A percentile compares a stretch with the other conserved stretches of the same genome.
Conservation (phyloP, 1,140 invertebrate species). For the Euborellia annulipes region DNA sequence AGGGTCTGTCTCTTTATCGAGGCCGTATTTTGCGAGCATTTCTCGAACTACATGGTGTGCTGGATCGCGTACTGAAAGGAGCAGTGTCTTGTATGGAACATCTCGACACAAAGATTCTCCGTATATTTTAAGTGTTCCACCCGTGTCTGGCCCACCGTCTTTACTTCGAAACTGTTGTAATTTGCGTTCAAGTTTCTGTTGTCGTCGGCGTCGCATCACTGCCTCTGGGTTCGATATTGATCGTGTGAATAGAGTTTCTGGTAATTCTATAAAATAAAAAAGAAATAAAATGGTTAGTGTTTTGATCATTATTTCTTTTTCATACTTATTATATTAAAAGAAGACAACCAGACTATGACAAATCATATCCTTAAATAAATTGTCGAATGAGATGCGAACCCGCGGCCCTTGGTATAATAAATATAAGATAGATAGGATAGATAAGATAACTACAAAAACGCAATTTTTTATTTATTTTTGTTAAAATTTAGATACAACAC, state of each 20-base stretch:
- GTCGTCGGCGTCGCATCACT: slow-evolving; percentile 90
- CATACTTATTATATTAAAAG: too few species aligned
- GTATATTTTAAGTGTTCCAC: slow-evolving; percentile 96
- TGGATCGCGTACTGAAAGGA: slow-evolving; percentile 84
- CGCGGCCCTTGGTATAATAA: too few species aligned
- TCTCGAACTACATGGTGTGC: slow-evolving; percentile 85
- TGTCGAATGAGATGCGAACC: too few species aligned
- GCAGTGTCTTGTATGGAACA: slow-evolving; percentile 94
- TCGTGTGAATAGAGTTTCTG: slow-evolving; percentile 93
- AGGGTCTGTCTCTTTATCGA: slow-evolving; percentile 72
- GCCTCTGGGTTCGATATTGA: slow-evolving; percentile 99
- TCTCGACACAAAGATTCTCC: slow-evolving; percentile 91
- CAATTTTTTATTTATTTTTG: too few species aligned
- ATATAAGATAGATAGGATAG: too few species aligned
- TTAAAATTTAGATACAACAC: too few species aligned
- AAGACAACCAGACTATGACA: too few species aligned
- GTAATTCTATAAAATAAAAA: too few species aligned
- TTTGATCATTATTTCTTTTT: too few species aligned
- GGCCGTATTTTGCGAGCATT: slow-evolving; percentile 93
- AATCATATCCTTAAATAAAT: too few species aligned
- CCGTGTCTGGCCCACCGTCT: slow-evolving; percentile 43
- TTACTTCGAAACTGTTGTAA: slow-evolving; percentile 89
- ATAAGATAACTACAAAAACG: too few species aligned
- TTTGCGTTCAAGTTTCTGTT: slow-evolving; percentile 94
- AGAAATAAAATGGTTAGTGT: too few species aligned